Evolutionary conservation across 2,113 vertebrate species (phyloP).

Genomic region (Pardalotus punctatus): DNA sequence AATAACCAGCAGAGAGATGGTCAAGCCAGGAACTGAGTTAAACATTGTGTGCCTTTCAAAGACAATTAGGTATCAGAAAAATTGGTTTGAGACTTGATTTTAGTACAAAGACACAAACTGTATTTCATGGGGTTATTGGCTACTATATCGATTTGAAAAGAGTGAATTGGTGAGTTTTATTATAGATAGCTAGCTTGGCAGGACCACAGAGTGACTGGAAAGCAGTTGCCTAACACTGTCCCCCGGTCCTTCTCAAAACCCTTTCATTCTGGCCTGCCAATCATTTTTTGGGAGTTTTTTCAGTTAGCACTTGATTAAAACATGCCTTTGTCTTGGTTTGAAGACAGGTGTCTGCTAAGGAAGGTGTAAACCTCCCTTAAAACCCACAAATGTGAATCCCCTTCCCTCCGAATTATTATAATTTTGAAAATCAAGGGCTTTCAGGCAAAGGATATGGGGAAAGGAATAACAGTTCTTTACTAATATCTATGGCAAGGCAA

Average conservation of each 20-base stretch:
- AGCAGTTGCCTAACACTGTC: background rate
- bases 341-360: too few species aligned
- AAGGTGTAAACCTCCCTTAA: too few species aligned
- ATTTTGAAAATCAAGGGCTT: too few species aligned
- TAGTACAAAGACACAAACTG: background rate
- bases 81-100: background rate
- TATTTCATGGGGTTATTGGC: background rate
- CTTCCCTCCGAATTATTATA: too few species aligned
- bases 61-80: background rate
- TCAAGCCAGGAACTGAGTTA: background rate
- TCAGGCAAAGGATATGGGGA: too few species aligned
- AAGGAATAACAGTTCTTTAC: too few species aligned
- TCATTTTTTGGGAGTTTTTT: background rate
- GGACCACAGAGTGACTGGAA: background rate
- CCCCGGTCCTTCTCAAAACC: rapidly evolving
- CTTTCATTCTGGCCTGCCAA: background rate
- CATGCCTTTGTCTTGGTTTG: too few species aligned
- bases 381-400: too few species aligned
- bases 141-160: background rate
- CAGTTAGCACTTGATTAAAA: background rate
- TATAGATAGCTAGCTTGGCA: background rate
- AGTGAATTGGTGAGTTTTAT: background rate
- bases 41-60: background rate
- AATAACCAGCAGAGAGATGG: background rate
- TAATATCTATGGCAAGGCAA: too few species aligned